These are phyloP conservation scores for Limnothrissa miodon DNA, from an alignment of 2,113 vertebrate genomes.

Conservation along the genomic window DNA sequence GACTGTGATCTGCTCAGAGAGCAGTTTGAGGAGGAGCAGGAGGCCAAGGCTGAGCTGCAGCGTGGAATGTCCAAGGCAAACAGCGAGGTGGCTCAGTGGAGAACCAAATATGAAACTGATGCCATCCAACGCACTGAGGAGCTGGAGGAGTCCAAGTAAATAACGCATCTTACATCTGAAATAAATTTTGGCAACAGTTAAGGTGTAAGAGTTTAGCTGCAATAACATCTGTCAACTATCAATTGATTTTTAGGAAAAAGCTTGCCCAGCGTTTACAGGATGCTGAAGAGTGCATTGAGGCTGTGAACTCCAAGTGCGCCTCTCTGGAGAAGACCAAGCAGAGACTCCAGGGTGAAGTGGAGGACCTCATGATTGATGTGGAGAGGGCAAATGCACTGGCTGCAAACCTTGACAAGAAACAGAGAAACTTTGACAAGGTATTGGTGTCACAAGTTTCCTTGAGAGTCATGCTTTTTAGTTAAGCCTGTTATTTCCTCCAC, in stretches of 20 bases:
- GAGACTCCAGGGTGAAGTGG: constrained; percentile 77
- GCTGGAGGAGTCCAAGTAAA: constrained; percentile 69
- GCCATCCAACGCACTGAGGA: constrained; percentile 64
- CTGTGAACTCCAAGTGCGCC: constrained; percentile 78
- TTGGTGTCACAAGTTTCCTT: no score
- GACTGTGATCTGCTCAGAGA: constrained; percentile 70
- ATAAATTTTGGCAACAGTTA: no score
- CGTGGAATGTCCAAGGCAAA: constrained; percentile 68
- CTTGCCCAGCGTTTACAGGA: constrained; percentile 76
- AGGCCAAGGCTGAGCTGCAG: constrained; percentile 70
- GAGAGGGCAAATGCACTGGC: constrained; percentile 73
- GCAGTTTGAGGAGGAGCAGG: constrained; percentile 65
- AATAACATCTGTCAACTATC: constrained; percentile 31
- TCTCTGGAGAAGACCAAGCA: constrained; percentile 79
- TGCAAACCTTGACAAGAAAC: constrained; percentile 73
- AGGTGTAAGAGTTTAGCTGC: constrained; percentile 62
- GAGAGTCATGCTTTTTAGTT: no score
- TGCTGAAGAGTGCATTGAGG: constrained; percentile 76
- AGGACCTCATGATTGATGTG: constrained; percentile 78
- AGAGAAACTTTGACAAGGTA: constrained; percentile 79
- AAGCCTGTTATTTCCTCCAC: no score
- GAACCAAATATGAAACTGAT: constrained; percentile 58
- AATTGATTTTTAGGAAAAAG: constrained; percentile 69
- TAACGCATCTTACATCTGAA: not conserved
- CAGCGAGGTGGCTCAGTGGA: constrained; percentile 66